Evolutionary conservation across 2,797 vertebrate genomes (phyloP).

Genomic region (Tamandua tetradactyla): DNA sequence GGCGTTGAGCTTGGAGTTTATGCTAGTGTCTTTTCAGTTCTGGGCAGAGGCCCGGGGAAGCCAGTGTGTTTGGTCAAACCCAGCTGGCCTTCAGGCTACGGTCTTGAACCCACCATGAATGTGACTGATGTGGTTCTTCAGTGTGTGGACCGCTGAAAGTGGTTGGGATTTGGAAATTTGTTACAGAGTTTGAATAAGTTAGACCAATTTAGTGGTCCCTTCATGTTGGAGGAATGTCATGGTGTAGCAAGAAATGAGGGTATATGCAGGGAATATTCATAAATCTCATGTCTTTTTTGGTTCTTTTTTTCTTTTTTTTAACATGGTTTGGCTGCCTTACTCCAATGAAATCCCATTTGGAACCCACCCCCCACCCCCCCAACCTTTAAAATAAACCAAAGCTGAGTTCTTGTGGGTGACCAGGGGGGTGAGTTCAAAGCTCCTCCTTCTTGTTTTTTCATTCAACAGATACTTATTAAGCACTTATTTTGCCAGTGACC

Average conservation of each 20-base stretch:
- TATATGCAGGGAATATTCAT: constrained; percentile 29
- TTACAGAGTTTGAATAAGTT: constrained; percentile 51
- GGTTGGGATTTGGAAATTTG: constrained; percentile 52
- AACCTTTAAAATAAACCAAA: constrained; percentile 59
- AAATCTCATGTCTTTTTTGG: constrained; percentile 55
- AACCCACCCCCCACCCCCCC: background rate
- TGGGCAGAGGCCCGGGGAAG: background rate
- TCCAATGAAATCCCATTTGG: constrained; percentile 20
- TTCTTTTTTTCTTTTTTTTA: constrained; percentile 9
- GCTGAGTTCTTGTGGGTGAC: constrained; percentile 19
- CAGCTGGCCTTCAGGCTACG: constrained; percentile 11
- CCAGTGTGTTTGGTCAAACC: constrained; percentile 15
- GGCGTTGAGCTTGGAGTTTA: background rate
- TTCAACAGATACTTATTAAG: constrained; percentile 58
- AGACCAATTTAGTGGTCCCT: constrained; percentile 29
- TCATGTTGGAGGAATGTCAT: constrained; percentile 42
- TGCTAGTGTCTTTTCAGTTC: background rate
- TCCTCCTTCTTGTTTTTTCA: constrained; percentile 16
- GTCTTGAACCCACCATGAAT: background rate
- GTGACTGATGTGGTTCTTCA: constrained; percentile 64
- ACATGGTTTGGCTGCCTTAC: constrained; percentile 62
- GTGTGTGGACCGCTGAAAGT: background rate
- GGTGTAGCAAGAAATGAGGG: constrained; percentile 15
- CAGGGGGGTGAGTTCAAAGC: constrained; percentile 43
- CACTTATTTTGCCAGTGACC: constrained; percentile 52